Evolutionary conservation across 2,797 vertebrate species (phyloP), one percentile per base, ranked within the genome.

Genomic region (Micrastur ruficollis): DNA sequence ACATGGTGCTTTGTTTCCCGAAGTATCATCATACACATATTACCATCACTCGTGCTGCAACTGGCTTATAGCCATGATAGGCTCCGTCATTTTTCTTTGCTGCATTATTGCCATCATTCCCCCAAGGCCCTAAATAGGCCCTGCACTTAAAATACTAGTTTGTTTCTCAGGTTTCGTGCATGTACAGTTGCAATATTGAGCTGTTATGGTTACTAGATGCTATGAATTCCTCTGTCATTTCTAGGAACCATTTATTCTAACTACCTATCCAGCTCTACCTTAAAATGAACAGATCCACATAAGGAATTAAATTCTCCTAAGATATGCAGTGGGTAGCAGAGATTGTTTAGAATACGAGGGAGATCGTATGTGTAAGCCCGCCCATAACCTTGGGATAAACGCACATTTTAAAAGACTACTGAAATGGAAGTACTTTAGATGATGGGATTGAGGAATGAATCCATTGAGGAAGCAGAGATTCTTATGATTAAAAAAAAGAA

Each of bases 121-220:
- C 88, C 81, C 73, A 86, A 73, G 25, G 47, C 38, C 81, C 67
- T 66, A 89, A 92, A 67, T 12, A 84, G 82, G 73, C 73, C 34
- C 34, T 50, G 49, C 44, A 90, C 36, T 94, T 90, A 75, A 85
- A 91, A 91, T 63, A 70, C 53, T 79, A 67, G 61, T 79, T 96
- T 89, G 56, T 84, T 90, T 81, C 66, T 85, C 89, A 56, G 52
- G 46, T 81, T 96, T 86, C 74, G 90, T 93, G 94, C 56, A 85
- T 52, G 47, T 20, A 46, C 75, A 92, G 68, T 59, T 62, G 59
- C 66, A 93, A 74, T 88, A 76, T 26, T 56, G 50, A 95, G n/a
- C 44, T 83, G 66, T 76, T 74, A 92, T 14, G 8, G 59, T 55
- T 82, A 80, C 53, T 62, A 56, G 50, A 34, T 29, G 32, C 74